Conservation (phyloP, 1,140 invertebrate genomes). For the Mercenaria mercenaria region DNA sequence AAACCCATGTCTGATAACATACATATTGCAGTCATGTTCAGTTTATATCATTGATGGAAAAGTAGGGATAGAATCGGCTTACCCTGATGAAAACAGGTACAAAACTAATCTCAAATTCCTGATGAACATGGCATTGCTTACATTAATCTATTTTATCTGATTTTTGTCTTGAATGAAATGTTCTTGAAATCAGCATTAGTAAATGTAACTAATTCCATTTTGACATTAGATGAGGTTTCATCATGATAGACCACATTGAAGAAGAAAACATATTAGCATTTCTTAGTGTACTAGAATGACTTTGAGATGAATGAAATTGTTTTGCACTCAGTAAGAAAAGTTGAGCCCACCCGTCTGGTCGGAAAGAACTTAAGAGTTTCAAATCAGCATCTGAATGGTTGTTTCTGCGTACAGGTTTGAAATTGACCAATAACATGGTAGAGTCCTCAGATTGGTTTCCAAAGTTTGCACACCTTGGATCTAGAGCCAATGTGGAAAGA, state of each 20-base stretch:
- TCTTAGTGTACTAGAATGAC: neutral
- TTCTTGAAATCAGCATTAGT: constrained; percentile 3
- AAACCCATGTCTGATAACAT: neutral
- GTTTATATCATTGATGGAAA: constrained; percentile 32
- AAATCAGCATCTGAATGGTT: no score
- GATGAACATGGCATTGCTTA: constrained; percentile 39
- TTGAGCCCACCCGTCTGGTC: no score
- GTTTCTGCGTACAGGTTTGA: no score
- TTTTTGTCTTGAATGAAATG: constrained; percentile 15
- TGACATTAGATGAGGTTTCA: neutral
- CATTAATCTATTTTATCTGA: constrained; percentile 42
- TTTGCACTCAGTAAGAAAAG: no score
- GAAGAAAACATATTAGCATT: neutral
- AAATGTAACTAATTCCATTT: constrained; percentile 17
- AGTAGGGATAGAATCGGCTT: neutral
- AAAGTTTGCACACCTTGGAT: no score
- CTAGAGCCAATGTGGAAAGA: no score
- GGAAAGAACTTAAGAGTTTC: no score
- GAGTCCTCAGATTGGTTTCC: no score
- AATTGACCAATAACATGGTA: no score
- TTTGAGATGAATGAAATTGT: neutral
- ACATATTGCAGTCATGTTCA: constrained; percentile 19
- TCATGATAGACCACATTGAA: constrained; percentile 15
- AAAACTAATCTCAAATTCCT: constrained; percentile 8
- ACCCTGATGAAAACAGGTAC: constrained; percentile 16